These are phyloP conservation scores for Agonum fuliginosum DNA, from an alignment of 2,888 invertebrate genomes.

Conservation along the genomic window DNA sequence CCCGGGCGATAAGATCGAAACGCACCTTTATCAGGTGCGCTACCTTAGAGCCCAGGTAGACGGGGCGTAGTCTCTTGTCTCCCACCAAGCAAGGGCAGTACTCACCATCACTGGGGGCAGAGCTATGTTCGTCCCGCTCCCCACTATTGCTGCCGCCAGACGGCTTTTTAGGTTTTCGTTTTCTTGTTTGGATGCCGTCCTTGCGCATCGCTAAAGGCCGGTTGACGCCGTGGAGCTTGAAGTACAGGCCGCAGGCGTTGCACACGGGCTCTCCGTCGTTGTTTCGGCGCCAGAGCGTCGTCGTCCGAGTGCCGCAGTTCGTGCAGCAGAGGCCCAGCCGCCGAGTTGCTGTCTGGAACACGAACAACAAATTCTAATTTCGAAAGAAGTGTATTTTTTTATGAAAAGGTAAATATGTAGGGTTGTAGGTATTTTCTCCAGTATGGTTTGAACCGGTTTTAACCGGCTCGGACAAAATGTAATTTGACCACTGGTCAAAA, in stretches of 20 bases:
- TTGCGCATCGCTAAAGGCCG: slow-evolving; percentile 96
- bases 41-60: slow-evolving; percentile 10
- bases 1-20: slow-evolving; percentile 7
- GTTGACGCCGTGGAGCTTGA: slow-evolving; percentile 95
- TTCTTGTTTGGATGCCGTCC: slow-evolving; percentile 96
- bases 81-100: neutral
- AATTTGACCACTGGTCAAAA: no score
- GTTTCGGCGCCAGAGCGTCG: slow-evolving; percentile 98
- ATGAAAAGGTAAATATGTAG: neutral
- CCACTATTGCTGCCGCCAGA: slow-evolving; percentile 75
- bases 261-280: slow-evolving; percentile 99
- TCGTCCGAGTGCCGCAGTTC: slow-evolving; percentile 97
- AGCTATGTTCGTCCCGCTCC: slow-evolving; percentile 68
- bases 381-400: slow-evolving; percentile 19
- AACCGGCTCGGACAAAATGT: no score
- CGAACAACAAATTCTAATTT: slow-evolving; percentile 64
- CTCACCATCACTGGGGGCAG: slow-evolving; percentile 70
- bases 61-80: neutral
- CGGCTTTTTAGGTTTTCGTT: slow-evolving; percentile 92
- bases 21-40: slow-evolving; percentile 6
- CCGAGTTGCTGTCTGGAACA: slow-evolving; percentile 86
- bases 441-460: no score
- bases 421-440: no score
- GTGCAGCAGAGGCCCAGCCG: slow-evolving; percentile 94
- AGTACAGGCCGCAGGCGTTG: slow-evolving; percentile 98